phyloP scores from a whole-genome alignment of 1,140 invertebrate genomes.

The Bombus superbus region DNA sequence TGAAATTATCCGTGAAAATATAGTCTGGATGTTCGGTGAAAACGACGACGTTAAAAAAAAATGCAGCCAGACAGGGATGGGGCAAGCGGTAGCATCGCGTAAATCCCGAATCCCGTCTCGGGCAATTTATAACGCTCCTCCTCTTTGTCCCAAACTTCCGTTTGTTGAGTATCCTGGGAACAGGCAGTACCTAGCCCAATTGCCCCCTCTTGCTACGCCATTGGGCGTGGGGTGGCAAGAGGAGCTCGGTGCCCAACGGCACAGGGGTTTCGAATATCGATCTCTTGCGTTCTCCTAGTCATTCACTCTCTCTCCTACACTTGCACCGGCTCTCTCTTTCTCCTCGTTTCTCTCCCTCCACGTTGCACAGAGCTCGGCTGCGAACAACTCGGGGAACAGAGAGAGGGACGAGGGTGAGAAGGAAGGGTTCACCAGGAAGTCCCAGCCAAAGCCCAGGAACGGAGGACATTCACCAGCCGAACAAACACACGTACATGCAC shows the following conservation, averaged over 20 bases:
- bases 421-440: constrained; percentile 53
- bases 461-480: constrained; percentile 62
- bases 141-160: constrained; percentile 62
- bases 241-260: constrained; percentile 60
- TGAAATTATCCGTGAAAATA: not conserved
- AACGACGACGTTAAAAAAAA: constrained; percentile 18
- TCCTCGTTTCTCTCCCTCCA: constrained; percentile 23
- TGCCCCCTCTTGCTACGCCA: constrained; percentile 70
- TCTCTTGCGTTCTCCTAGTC: constrained; percentile 76
- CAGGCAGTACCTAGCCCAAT: constrained; percentile 46
- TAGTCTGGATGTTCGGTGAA: not conserved
- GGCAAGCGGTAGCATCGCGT: constrained; percentile 29
- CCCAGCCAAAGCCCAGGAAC: constrained; percentile 64
- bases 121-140: constrained; percentile 64
- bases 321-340: constrained; percentile 26
- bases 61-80: not conserved
- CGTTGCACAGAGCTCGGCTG: constrained; percentile 5
- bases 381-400: constrained; percentile 1
- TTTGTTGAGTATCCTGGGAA: constrained; percentile 61
- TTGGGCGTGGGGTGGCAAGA: constrained; percentile 64
- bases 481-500: constrained; percentile 33
- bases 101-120: constrained; percentile 55
- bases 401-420: constrained; percentile 1
- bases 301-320: constrained; percentile 61
- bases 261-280: constrained; percentile 79